These are phyloP conservation scores for Drosophila pseudoananassae DNA, from an alignment of 1,140 invertebrate species.

Conservation along the genomic window DNA sequence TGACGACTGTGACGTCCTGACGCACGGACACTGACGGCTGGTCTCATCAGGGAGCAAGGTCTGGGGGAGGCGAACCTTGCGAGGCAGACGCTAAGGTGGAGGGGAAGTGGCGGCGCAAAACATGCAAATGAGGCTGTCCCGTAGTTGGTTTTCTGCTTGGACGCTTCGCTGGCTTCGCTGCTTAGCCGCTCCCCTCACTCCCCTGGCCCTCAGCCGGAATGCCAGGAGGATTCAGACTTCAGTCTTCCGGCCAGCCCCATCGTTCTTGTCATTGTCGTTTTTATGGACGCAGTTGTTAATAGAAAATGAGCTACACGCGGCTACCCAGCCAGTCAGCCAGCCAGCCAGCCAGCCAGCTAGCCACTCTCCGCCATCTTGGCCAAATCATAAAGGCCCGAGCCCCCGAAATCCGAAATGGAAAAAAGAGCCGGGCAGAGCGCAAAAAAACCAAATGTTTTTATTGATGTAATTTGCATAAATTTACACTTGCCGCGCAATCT, in stretches of 20 bases:
- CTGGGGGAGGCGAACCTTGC: background rate
- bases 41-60: slow-evolving; percentile 42
- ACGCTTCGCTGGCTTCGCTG: slow-evolving; percentile 74
- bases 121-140: slow-evolving; percentile 79
- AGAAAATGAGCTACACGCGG: slow-evolving; percentile 79
- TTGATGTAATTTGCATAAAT: slow-evolving; percentile 82
- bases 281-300: slow-evolving; percentile 81
- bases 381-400: slow-evolving; percentile 71
- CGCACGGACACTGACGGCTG: slow-evolving; percentile 60
- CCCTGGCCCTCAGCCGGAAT: background rate
- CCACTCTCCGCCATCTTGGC: slow-evolving; percentile 56
- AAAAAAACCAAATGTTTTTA: slow-evolving; percentile 77
- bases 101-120: slow-evolving; percentile 23
- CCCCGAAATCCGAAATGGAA: slow-evolving; percentile 8
- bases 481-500: slow-evolving; percentile 78
- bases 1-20: slow-evolving; percentile 78
- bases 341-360: slow-evolving; percentile 22
- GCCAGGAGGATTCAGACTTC: slow-evolving; percentile 6
- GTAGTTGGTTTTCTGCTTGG: slow-evolving; percentile 81
- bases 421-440: slow-evolving; percentile 14
- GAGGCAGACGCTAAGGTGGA: background rate
- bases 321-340: slow-evolving; percentile 27
- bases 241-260: slow-evolving; percentile 8
- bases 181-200: slow-evolving; percentile 27
- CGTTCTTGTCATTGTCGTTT: slow-evolving; percentile 59